These are phyloP conservation scores for Shinisaurus crocodilurus DNA, from an alignment of 2,113 vertebrate genomes.

Conservation along the genomic window DNA sequence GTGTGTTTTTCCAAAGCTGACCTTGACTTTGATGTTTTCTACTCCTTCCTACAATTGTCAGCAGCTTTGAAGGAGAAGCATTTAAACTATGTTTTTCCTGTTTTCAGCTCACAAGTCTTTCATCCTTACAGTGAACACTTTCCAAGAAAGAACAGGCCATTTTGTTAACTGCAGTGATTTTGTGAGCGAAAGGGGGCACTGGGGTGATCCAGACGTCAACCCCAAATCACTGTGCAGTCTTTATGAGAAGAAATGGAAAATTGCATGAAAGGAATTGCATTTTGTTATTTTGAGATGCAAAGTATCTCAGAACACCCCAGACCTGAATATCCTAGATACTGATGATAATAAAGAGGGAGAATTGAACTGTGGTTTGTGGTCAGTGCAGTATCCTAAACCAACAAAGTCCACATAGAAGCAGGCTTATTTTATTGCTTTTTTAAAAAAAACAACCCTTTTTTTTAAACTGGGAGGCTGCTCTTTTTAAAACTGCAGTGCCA, in stretches of 20 bases:
- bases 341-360: background rate
- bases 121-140: background rate
- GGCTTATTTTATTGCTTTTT: too few relatives aligned
- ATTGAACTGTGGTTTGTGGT: background rate
- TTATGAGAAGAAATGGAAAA: background rate
- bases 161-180: background rate
- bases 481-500: too few relatives aligned
- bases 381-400: background rate
- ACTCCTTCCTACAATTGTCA: background rate
- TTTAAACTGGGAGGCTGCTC: too few relatives aligned
- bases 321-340: background rate
- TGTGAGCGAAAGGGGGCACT: background rate
- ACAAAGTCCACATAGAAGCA: background rate
- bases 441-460: too few relatives aligned
- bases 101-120: background rate
- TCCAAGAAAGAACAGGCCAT: background rate
- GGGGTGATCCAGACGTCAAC: background rate
- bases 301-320: background rate
- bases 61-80: background rate
- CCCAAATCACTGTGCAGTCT: background rate
- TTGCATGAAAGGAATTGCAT: background rate
- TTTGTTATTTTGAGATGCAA: background rate
- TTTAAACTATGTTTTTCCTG: background rate
- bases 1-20: background rate
- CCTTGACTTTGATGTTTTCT: background rate